Base-by-base conservation (phyloP, 2,888 invertebrate genomes). In the Scaptomyza cyrtandrae region DNA sequence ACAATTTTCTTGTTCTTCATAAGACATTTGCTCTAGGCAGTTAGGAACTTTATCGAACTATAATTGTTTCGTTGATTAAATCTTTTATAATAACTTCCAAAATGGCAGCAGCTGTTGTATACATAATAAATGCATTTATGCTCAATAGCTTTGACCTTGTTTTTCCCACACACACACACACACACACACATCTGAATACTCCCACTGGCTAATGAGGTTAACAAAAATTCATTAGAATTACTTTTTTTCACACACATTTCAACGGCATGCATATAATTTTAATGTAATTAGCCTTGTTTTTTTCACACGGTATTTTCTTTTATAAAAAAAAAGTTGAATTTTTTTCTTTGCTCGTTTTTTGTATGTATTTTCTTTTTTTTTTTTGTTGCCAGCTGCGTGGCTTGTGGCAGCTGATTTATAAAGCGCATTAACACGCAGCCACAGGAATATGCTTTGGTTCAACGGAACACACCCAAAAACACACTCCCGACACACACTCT, bases 231-330 rank as follows among this genome's bases (percentile, higher is more conserved):
- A 74, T 68, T 49, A 56, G 33, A n/a, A 37, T 43, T 44, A 0
- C 10, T 33, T 10, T 10, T 19, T 35, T 37, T 39, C 27, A 7
- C 55, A 10, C 50, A 9, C 53, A 54, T 29, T 24, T 54, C 41
- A 55, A 31, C 46, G 41, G 41, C 35, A 33, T 62, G 64, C 66
- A 79, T 74, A 70, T 72, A 60, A 80, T 80, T 88, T 86, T 64
- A 75, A 74, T 88, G 76, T 74, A 87, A 87, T 89, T 89, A 88
- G 69, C 79, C 64, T 74, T 71, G 67, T 73, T 76, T 54, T 50
- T 62, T 46, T 16, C 10, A 41, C 16, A 19, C 45, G 24, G 3
- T 11, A 52, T 50, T 54, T 7, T 10, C 6, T 33, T 33, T 33
- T 7, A 29, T 29, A 29, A 29, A 29, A 29, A 29, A 7, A 29